Conservation (phyloP, 2,113 vertebrate species). For the Eulemur rufifrons region DNA sequence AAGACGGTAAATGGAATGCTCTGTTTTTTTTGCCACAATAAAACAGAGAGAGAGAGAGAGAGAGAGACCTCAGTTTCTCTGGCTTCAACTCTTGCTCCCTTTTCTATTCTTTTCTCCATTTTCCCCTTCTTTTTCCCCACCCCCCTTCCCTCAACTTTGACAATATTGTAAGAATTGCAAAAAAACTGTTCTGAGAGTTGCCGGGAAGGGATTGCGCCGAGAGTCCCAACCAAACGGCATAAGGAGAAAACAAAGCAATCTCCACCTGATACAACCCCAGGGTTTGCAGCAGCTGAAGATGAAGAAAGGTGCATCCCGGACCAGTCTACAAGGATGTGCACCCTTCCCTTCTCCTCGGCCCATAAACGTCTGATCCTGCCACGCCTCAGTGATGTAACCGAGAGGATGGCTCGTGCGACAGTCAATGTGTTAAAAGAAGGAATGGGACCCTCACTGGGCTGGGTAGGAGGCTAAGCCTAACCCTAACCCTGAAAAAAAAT, state of each 20-base stretch:
- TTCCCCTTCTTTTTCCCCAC: background rate
- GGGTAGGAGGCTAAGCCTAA: too few relatives aligned
- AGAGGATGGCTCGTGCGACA: too few relatives aligned
- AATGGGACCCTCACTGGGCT: too few relatives aligned
- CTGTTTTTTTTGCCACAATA: background rate
- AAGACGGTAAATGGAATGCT: background rate
- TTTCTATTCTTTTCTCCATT: background rate
- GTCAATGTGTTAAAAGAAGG: too few relatives aligned
- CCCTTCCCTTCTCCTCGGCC: background rate
- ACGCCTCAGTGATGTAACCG: background rate
- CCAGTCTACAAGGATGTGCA: background rate
- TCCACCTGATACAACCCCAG: background rate
- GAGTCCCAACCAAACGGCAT: too few relatives aligned
- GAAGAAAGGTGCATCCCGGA: background rate
- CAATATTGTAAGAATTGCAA: background rate
- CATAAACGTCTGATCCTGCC: too few relatives aligned
- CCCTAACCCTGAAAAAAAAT: too few relatives aligned
- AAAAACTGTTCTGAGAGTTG: background rate
- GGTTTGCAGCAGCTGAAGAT: background rate
- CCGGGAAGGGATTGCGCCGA: too few relatives aligned
- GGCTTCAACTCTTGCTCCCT: background rate
- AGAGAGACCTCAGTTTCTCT: background rate
- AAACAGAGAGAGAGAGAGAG: background rate
- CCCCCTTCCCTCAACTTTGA: background rate
- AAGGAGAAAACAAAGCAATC: background rate